phyloP scores from a whole-genome alignment of 2,888 invertebrate genomes.

The Rhaphigaster nebulosa region DNA sequence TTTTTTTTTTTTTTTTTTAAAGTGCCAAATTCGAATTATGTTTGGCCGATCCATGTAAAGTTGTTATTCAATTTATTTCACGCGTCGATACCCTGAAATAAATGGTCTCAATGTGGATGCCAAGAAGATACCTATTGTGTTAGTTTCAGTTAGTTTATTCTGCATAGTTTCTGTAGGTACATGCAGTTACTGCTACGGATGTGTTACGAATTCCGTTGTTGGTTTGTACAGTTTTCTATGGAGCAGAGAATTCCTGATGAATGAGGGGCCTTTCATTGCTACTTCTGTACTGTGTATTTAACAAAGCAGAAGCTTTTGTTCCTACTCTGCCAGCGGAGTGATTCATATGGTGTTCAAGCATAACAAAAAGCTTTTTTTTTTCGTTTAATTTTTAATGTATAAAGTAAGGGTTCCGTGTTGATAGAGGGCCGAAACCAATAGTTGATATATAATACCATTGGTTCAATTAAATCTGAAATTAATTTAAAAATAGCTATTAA shows the following conservation, averaged over 20 bases:
- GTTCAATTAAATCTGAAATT: neutral
- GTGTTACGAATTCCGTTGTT: neutral
- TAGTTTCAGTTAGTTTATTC: neutral
- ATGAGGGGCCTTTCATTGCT: neutral
- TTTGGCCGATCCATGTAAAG: too few relatives aligned
- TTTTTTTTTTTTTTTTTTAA: too few relatives aligned
- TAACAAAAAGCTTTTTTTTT: conserved; percentile 4
- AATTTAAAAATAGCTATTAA: neutral
- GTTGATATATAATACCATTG: neutral
- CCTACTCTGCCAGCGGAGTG: neutral
- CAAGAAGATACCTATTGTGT: neutral
- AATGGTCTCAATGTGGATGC: neutral
- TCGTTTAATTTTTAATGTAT: neutral
- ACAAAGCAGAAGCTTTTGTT: conserved; percentile 8
- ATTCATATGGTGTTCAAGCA: neutral
- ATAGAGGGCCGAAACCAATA: neutral
- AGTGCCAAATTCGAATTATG: too few relatives aligned
- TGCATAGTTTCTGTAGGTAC: neutral
- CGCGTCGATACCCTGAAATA: too few relatives aligned
- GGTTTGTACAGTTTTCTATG: neutral
- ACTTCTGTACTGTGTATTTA: conserved; percentile 25
- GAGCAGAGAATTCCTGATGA: neutral
- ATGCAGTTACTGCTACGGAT: neutral
- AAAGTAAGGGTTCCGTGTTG: neutral
- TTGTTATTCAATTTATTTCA: too few relatives aligned